These are phyloP conservation scores for Avahi laniger DNA, from an alignment of 2,797 vertebrate genomes.

Conservation along the genomic window DNA sequence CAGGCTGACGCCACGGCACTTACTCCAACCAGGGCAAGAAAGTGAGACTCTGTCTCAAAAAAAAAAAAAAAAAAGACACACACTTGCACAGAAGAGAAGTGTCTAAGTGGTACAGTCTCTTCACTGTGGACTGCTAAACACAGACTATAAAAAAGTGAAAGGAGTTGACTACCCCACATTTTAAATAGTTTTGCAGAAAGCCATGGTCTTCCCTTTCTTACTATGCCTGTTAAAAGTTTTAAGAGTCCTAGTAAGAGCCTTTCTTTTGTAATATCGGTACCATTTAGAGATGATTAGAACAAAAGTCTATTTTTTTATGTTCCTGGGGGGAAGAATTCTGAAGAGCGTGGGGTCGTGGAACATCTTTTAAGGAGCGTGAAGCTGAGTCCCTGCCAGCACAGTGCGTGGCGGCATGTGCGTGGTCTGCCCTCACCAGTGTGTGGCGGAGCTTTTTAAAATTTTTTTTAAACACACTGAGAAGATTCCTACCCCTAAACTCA, in stretches of 20 bases:
- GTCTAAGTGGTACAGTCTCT: not conserved
- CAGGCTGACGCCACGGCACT: too few species aligned
- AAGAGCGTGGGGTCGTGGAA: not conserved
- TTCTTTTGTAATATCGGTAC: not conserved
- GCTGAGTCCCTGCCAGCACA: too few species aligned
- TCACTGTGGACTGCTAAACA: not conserved
- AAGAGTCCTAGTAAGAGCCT: not conserved
- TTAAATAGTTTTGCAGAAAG: not conserved
- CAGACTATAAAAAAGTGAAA: too few species aligned
- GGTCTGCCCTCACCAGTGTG: not conserved
- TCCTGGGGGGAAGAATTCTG: not conserved
- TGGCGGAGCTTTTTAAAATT: not conserved
- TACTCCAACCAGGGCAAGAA: too few species aligned
- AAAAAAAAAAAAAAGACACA: too few species aligned
- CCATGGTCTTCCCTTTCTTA: not conserved
- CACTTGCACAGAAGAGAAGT: not conserved
- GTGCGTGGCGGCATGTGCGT: fast-evolving
- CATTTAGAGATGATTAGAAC: not conserved
- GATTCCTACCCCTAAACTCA: not conserved
- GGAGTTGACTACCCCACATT: fast-evolving
- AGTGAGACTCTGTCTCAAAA: too few species aligned
- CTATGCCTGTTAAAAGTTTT: not conserved
- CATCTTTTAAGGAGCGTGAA: not conserved
- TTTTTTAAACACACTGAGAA: not conserved
- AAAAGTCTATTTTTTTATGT: not conserved